Percentiles rank a stretch among this genome's conserved stretches.
Evolutionary conservation across 2,888 invertebrate species (phyloP).

Genomic region (Drosophila melanosoma): DNA sequence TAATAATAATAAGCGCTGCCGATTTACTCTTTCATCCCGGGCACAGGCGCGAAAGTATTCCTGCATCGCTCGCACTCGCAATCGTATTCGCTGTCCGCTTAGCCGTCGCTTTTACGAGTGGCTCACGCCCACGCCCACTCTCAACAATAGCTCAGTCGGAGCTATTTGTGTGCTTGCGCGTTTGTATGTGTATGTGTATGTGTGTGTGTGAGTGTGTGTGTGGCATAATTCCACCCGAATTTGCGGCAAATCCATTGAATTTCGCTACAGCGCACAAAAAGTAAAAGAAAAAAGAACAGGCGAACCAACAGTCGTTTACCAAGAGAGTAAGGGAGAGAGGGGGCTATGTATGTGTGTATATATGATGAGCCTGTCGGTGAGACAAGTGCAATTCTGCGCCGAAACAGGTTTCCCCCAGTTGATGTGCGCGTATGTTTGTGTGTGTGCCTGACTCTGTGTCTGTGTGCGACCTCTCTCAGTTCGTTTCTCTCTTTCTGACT

Average conservation of each 20-base stretch:
- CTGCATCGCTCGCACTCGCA: constrained; percentile 71
- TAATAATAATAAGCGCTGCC: constrained; percentile 67
- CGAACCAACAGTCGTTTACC: constrained; percentile 50
- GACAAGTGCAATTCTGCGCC: constrained; percentile 77
- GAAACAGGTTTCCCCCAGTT: constrained; percentile 69
- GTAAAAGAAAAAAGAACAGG: constrained; percentile 69
- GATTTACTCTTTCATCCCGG: constrained; percentile 81
- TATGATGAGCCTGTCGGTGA: constrained; percentile 47
- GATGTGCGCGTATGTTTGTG: constrained; percentile 20
- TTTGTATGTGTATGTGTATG: constrained; percentile 2
- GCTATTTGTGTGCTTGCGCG: constrained; percentile 2
- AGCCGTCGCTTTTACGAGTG: constrained; percentile 38
- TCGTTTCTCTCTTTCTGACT: constrained; percentile 15
- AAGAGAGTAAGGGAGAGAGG: not conserved
- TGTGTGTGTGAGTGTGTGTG: constrained; percentile 41
- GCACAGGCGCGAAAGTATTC: constrained; percentile 66
- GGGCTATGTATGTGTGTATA: not conserved
- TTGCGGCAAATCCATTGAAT: constrained; percentile 79
- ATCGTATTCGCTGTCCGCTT: constrained; percentile 35
- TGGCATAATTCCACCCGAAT: constrained; percentile 82
- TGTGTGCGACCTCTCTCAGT: constrained; percentile 39
- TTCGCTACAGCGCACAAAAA: constrained; percentile 76
- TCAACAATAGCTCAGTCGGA: constrained; percentile 37
- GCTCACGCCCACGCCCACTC: constrained; percentile 77
- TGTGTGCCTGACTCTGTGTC: constrained; percentile 10